phyloP scores from a whole-genome alignment of 1,140 invertebrate species.

The Trichonephila clavipes region DNA sequence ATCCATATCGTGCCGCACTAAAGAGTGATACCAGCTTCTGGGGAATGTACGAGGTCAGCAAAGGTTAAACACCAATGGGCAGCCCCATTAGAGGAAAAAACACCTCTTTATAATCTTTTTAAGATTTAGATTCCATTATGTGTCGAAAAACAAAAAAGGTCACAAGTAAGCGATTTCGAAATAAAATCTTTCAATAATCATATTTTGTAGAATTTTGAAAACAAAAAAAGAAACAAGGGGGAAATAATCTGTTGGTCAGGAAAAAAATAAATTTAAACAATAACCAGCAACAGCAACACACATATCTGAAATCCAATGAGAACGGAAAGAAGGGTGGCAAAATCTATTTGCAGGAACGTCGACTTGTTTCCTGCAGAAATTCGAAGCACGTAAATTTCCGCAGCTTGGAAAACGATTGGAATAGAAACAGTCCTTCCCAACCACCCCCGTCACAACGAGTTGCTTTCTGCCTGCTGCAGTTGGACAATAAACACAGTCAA shows the following conservation, averaged over 20 bases:
- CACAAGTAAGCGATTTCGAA: background rate
- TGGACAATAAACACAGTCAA: constrained; percentile 75
- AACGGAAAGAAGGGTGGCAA: constrained; percentile 49
- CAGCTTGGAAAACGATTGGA: constrained; percentile 68
- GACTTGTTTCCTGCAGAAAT: constrained; percentile 46
- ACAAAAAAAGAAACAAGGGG: background rate
- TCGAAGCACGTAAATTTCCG: constrained; percentile 72
- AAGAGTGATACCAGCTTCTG: too few relatives aligned
- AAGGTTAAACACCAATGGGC: too few relatives aligned
- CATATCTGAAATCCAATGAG: constrained; percentile 27
- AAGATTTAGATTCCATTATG: too few relatives aligned
- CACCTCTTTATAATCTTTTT: too few relatives aligned
- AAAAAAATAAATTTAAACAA: background rate
- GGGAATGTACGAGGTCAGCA: too few relatives aligned
- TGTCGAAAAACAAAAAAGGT: too few relatives aligned
- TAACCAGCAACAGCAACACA: background rate
- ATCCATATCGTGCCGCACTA: too few relatives aligned
- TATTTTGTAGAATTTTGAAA: background rate
- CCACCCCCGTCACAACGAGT: constrained; percentile 49
- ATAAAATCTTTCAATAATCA: background rate
- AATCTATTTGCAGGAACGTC: constrained; percentile 66
- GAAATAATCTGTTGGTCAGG: background rate
- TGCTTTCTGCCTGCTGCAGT: constrained; percentile 45
- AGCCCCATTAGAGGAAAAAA: too few relatives aligned
- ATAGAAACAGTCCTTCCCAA: constrained; percentile 50